Evolutionary conservation across 2,888 invertebrate species (phyloP).

Genomic region (Tachina lurida): DNA sequence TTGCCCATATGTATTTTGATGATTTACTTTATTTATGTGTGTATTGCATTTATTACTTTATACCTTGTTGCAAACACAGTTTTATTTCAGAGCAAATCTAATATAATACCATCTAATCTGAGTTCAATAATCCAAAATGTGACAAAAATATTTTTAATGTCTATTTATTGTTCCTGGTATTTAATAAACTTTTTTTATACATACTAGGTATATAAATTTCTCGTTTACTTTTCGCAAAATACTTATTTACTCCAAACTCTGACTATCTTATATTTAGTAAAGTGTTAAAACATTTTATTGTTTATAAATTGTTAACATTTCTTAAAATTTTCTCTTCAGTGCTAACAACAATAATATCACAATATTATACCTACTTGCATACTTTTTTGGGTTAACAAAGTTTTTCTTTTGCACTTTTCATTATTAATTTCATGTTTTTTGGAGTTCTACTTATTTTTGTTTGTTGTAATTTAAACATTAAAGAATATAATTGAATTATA

Average conservation of each 20-base stretch:
- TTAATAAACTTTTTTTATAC: not conserved
- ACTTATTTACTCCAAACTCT: too few species aligned
- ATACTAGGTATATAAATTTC: not conserved
- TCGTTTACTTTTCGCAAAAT: not conserved
- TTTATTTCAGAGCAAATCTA: not conserved
- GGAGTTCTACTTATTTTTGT: conserved; percentile 20
- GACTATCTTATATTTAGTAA: not conserved
- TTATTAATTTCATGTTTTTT: conserved; percentile 34
- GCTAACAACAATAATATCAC: conserved; percentile 67
- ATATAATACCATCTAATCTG: not conserved
- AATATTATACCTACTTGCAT: conserved; percentile 66
- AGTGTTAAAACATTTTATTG: not conserved
- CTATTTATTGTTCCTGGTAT: not conserved
- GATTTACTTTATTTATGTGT: not conserved
- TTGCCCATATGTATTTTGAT: not conserved
- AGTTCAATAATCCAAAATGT: not conserved
- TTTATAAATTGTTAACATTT: conserved; percentile 53
- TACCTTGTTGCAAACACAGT: conserved; percentile 5
- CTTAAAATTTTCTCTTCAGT: conserved; percentile 60
- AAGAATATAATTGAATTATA: too few species aligned
- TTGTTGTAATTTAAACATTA: not conserved
- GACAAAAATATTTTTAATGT: not conserved
- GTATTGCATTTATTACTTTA: not conserved
- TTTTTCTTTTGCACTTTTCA: conserved; percentile 67
- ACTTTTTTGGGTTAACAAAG: conserved; percentile 58